These are phyloP conservation scores for Neotragus moschatus DNA, from an alignment of 2,113 vertebrate genomes.

Conservation along the genomic window DNA sequence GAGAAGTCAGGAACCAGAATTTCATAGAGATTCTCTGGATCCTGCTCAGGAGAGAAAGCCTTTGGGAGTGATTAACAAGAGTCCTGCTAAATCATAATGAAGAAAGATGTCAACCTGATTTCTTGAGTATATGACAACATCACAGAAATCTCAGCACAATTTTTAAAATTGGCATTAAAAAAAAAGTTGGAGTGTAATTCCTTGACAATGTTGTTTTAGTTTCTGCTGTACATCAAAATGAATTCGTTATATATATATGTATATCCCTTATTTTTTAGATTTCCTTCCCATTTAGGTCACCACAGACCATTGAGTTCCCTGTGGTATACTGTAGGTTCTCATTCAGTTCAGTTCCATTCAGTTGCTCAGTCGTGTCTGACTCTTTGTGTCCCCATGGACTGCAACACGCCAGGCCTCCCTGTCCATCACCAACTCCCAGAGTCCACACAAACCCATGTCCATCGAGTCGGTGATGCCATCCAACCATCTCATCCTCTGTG, in stretches of 20 bases:
- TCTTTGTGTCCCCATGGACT: neutral
- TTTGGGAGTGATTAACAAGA: neutral
- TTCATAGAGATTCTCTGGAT: neutral
- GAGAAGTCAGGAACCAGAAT: neutral
- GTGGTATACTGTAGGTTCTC: neutral
- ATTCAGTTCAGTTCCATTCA: neutral
- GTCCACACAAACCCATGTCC: neutral
- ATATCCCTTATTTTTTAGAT: neutral
- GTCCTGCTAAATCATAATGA: neutral
- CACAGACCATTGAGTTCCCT: neutral
- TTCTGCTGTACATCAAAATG: neutral
- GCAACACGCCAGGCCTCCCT: neutral
- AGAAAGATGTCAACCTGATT: neutral
- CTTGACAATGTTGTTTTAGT: neutral
- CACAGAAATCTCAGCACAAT: neutral
- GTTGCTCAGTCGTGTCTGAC: rapidly evolving
- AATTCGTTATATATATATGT: neutral
- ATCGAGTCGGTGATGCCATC: rapidly evolving
- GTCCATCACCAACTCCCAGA: neutral
- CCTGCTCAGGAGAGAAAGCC: neutral
- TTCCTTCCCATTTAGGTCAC: neutral
- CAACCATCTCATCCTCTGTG: neutral
- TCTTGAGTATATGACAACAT: neutral
- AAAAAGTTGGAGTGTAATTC: neutral
- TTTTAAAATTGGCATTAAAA: neutral